phyloP scores from a whole-genome alignment of 2,797 vertebrate genomes.

The Podarcis lilfordi region DNA sequence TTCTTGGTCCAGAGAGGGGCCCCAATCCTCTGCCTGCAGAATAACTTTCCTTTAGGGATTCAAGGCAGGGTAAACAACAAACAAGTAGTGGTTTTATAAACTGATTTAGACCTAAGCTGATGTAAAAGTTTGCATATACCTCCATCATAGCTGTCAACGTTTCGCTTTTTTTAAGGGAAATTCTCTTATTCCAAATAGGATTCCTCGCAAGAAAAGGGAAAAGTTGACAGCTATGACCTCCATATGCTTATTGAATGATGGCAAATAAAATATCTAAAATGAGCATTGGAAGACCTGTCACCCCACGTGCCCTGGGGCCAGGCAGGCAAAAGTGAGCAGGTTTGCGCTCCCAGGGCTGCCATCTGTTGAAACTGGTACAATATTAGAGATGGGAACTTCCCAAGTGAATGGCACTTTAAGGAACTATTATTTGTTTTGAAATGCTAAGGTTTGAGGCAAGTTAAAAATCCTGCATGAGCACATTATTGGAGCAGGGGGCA shows the following conservation, averaged over 20 bases:
- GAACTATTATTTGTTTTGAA: conserved; percentile 2
- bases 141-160: too few relatives aligned
- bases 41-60: not conserved
- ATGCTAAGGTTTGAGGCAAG: not conserved
- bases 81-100: not conserved
- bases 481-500: not conserved
- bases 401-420: not conserved
- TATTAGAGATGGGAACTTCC: not conserved
- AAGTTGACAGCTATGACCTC: not conserved
- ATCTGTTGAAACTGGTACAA: not conserved
- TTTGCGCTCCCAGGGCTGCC: accelerated
- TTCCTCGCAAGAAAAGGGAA: too few relatives aligned
- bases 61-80: not conserved
- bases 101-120: not conserved
- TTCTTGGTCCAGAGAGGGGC: not conserved
- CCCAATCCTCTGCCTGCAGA: not conserved
- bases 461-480: not conserved
- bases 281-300: not conserved
- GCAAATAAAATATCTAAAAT: not conserved
- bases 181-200: too few relatives aligned
- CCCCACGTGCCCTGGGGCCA: not conserved
- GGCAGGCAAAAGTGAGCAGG: not conserved
- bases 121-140: not conserved
- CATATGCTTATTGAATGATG: not conserved
- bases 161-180: too few relatives aligned